Evolutionary conservation across 2,888 invertebrate species (phyloP).

Genomic region (Ichneumoninae sp.): DNA sequence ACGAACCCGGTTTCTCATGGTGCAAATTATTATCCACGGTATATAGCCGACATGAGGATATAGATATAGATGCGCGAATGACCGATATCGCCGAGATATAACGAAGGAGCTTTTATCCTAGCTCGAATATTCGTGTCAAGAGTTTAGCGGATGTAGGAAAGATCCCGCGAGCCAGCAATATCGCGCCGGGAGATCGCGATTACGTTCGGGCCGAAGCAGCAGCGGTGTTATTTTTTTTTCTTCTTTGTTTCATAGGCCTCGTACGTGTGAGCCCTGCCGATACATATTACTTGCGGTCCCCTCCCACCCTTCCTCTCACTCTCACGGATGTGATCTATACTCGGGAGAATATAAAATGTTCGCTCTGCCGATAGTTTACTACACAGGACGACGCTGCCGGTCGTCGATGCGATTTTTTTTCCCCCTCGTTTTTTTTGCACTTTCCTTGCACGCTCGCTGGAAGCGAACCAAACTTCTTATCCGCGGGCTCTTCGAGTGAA

Average conservation of each 20-base stretch:
- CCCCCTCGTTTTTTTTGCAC: neutral
- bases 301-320: neutral
- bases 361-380: neutral
- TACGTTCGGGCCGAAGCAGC: slow-evolving; percentile 56
- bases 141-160: slow-evolving; percentile 53
- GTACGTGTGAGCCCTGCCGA: slow-evolving; percentile 39
- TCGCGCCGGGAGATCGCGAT: slow-evolving; percentile 58
- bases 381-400: neutral
- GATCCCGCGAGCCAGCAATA: slow-evolving; percentile 41
- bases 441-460: slow-evolving; percentile 37
- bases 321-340: neutral
- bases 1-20: neutral
- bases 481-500: slow-evolving; percentile 1
- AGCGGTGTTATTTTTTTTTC: slow-evolving; percentile 16
- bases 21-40: no score
- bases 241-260: slow-evolving; percentile 29
- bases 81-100: slow-evolving; percentile 41
- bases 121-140: slow-evolving; percentile 62
- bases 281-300: slow-evolving; percentile 1
- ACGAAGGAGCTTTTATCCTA: slow-evolving; percentile 58
- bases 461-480: slow-evolving; percentile 62
- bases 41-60: no score
- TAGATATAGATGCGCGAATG: slow-evolving; percentile 8
- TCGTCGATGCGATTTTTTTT: slow-evolving; percentile 18
- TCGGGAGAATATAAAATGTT: neutral